Base-by-base conservation (phyloP, 2,113 vertebrate species). In the Argyrosomus japonicus region DNA sequence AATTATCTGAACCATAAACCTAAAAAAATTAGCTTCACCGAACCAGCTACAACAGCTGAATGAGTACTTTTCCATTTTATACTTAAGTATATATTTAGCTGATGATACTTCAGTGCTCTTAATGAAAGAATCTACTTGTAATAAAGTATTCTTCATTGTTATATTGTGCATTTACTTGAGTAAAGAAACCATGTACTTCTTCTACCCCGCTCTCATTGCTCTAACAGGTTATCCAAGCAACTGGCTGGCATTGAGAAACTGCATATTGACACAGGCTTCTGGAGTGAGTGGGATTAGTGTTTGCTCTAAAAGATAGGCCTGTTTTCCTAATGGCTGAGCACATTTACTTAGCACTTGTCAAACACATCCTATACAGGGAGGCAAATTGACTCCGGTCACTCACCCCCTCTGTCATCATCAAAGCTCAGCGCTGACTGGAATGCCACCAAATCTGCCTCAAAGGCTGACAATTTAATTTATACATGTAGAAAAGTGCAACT, bases 331-430 rank as follows among this genome's bases (percentile, higher is more conserved):
- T 83, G 82, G 76, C 81, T 80, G 86, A 89, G 75, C 79, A 91
- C 90, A 92, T 94, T 93, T 94, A 77, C 89, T 92, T 57, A 93
- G 84, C 54, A n/a, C 83, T 92, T 90, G 92, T 94, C 91, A 92
- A 94, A 91, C 88, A 92, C 86, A 68, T 93, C 89, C 88, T 84
- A 81, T 84, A 76, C 79, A 83, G 60, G 60, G 45, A 62, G 36
- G 82, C 87, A 87, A 86, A 91, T 67, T 79, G 88, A 90, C 87
- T 77, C 40, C 1, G 77, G 82, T 86, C 84, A 85, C 78, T 91
- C 77, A 60, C 57, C 68, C 36, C 29, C 68, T 77, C 51, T 9
- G 71, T 82, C 77, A 45, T 51, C 65, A 43, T 81, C 77, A 60
- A 56, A 70, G 87, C 67, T 12, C 74, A 67, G 67, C 43, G 25